Conservation (phyloP, 1,140 invertebrate genomes). For the Drosophila pallidifrons region DNA sequence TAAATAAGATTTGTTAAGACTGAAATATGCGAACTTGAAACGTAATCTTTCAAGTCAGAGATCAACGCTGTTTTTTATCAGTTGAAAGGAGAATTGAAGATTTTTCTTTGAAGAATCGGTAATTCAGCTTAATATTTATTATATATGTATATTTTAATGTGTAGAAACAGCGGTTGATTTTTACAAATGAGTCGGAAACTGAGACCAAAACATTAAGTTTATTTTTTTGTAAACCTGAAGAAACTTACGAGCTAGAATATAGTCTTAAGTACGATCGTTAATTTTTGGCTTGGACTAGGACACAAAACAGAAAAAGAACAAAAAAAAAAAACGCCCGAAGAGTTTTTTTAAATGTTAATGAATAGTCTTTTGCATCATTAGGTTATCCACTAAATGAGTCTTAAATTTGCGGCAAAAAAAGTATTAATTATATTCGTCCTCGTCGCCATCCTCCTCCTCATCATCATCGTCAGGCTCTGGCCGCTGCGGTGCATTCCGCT, state of each 20-base stretch:
- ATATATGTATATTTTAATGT: background rate
- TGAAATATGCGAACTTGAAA: too few relatives aligned
- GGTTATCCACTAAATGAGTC: constrained; percentile 24
- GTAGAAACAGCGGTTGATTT: background rate
- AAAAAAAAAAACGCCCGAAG: too few relatives aligned
- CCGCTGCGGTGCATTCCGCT: background rate
- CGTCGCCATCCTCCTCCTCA: constrained; percentile 37
- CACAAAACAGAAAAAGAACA: background rate
- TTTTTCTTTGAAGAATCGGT: background rate
- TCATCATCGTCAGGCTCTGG: constrained; percentile 1
- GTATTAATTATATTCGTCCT: constrained; percentile 31
- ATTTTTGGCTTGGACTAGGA: constrained; percentile 2
- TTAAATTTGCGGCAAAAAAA: constrained; percentile 21
- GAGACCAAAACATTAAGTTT: background rate
- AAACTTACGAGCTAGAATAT: too few relatives aligned
- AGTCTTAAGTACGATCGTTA: background rate
- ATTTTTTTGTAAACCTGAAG: background rate
- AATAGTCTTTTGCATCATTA: too few relatives aligned
- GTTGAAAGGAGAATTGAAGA: too few relatives aligned
- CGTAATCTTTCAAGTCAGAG: background rate
- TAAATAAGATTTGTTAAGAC: too few relatives aligned
- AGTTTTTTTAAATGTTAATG: too few relatives aligned
- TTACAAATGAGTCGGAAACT: constrained; percentile 6
- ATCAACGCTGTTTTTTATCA: background rate
- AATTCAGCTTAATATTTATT: background rate